Percentiles rank a stretch among this genome's conserved stretches.
phyloP scores from a whole-genome alignment of 2,797 vertebrate genomes.

The Pelodytes ibericus region DNA sequence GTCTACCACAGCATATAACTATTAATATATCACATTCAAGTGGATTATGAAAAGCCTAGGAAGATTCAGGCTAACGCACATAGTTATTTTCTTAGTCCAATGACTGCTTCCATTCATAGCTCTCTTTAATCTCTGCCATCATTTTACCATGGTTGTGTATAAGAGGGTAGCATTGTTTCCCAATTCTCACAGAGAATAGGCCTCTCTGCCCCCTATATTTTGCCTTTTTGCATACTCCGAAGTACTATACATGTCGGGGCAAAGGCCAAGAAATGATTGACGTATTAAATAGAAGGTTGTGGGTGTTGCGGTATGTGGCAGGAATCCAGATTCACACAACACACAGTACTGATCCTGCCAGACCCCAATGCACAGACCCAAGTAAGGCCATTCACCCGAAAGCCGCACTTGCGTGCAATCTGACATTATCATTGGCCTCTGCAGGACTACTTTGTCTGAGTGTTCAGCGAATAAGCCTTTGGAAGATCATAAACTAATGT shows the following conservation, averaged over 20 bases:
- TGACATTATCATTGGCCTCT: constrained; percentile 55
- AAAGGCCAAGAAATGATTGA: constrained; percentile 68
- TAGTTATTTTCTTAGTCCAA: constrained; percentile 25
- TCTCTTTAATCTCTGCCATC: constrained; percentile 48
- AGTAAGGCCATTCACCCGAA: constrained; percentile 32
- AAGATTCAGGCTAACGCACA: not conserved
- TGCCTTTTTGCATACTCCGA: constrained; percentile 58
- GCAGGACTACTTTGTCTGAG: constrained; percentile 13
- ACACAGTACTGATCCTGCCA: constrained; percentile 54
- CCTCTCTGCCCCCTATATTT: constrained; percentile 57
- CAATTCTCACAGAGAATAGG: constrained; percentile 38
- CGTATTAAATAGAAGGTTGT: constrained; percentile 63
- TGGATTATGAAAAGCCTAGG: constrained; percentile 21
- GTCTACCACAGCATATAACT: not conserved
- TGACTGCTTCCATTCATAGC: constrained; percentile 49
- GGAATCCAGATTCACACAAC: constrained; percentile 63
- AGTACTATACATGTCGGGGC: constrained; percentile 55
- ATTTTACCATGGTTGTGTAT: constrained; percentile 32
- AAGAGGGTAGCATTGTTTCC: constrained; percentile 46
- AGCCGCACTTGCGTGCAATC: constrained; percentile 49
- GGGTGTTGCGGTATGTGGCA: constrained; percentile 71
- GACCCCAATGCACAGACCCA: constrained; percentile 27
- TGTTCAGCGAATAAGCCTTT: constrained; percentile 29
- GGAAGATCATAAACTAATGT: constrained; percentile 52
- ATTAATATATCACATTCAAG: constrained; percentile 21